phyloP scores from a whole-genome alignment of 2,888 invertebrate genomes.

The Leucoma salicis region DNA sequence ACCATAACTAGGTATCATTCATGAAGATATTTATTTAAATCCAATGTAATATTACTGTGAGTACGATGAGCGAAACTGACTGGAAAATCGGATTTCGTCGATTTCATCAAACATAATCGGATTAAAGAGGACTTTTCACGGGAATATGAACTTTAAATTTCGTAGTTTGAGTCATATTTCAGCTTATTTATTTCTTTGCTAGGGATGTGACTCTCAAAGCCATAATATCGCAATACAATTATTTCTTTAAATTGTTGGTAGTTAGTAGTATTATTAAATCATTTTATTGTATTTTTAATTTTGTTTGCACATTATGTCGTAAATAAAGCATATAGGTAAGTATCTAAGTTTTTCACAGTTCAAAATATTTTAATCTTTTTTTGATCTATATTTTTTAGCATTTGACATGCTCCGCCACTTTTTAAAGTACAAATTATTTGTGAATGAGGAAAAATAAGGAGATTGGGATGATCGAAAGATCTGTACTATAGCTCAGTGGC shows the following conservation, averaged over 20 bases:
- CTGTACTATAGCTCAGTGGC: too few species aligned
- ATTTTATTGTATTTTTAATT: too few species aligned
- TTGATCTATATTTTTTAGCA: too few species aligned
- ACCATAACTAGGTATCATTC: slow-evolving; percentile 26
- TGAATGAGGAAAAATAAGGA: too few species aligned
- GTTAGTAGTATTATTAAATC: too few species aligned
- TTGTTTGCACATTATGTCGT: too few species aligned
- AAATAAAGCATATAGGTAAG: too few species aligned
- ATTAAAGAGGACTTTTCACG: slow-evolving; percentile 19
- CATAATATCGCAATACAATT: slow-evolving; percentile 6
- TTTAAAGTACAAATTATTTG: too few species aligned
- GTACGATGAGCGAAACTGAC: slow-evolving; percentile 32
- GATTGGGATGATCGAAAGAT: too few species aligned
- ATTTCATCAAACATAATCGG: slow-evolving; percentile 44
- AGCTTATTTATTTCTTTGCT: slow-evolving; percentile 10
- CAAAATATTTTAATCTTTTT: too few species aligned
- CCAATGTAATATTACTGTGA: slow-evolving; percentile 33
- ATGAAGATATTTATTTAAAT: slow-evolving; percentile 31
- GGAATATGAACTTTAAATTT: slow-evolving; percentile 30
- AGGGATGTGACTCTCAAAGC: slow-evolving; percentile 12
- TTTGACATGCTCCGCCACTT: too few species aligned
- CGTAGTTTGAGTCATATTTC: slow-evolving; percentile 11
- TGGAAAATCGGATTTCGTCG: slow-evolving; percentile 43
- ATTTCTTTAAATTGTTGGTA: not conserved
- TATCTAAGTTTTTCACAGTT: too few species aligned